phyloP scores from a whole-genome alignment of 2,888 invertebrate genomes.

The Scaptomyza caliginosa region DNA sequence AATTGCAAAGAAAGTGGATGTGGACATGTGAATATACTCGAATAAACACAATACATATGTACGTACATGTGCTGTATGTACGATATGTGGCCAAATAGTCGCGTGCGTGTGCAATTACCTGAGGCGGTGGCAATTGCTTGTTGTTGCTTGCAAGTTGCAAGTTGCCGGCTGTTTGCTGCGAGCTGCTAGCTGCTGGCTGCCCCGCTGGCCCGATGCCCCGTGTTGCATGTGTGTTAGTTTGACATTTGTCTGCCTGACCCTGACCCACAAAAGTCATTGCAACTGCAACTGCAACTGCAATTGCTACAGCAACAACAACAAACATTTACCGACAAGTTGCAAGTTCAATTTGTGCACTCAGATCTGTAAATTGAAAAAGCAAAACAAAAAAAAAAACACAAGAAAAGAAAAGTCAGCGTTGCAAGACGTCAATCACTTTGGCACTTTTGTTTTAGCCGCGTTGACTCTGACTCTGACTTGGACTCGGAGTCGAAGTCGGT shows the following conservation, averaged over 20 bases:
- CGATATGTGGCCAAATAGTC: constrained; percentile 32
- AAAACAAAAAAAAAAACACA: constrained; percentile 4
- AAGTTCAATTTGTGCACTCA: constrained; percentile 54
- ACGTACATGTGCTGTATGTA: background rate
- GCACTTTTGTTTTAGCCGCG: constrained; percentile 37
- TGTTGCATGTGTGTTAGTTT: constrained; percentile 59
- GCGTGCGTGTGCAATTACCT: constrained; percentile 73
- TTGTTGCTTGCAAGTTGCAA: background rate
- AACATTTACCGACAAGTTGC: constrained; percentile 33
- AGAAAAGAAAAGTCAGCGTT: constrained; percentile 51
- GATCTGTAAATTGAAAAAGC: constrained; percentile 50
- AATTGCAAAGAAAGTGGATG: constrained; percentile 75
- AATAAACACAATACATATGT: constrained; percentile 6
- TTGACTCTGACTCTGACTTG: background rate
- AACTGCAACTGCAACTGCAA: constrained; percentile 12
- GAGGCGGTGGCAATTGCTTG: constrained; percentile 3
- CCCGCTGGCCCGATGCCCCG: constrained; percentile 1
- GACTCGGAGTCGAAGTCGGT: background rate
- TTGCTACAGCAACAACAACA: constrained; percentile 1
- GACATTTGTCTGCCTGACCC: constrained; percentile 77
- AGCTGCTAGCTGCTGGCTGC: background rate
- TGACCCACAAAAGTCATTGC: constrained; percentile 70
- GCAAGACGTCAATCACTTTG: constrained; percentile 69
- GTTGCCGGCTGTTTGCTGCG: constrained; percentile 5
- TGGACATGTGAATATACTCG: constrained; percentile 35